Evolutionary conservation across 2,888 invertebrate species (phyloP).

Genomic region (Latheticus oryzae): DNA sequence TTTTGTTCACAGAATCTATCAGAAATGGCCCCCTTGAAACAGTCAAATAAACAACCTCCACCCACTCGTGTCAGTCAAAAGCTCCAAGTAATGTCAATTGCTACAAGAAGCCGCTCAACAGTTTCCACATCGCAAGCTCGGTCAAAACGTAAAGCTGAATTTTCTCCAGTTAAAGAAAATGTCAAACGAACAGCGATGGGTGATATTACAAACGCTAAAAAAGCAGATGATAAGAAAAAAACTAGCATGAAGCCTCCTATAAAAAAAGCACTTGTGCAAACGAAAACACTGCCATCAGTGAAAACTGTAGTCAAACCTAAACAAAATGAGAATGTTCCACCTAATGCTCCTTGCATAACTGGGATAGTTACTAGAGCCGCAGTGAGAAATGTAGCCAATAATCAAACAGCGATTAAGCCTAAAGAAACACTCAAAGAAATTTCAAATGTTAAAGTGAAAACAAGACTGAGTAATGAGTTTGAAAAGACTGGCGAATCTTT

Average conservation of each 20-base stretch:
- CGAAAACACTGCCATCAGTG: constrained; percentile 59
- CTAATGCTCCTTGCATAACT: constrained; percentile 55
- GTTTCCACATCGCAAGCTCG: constrained; percentile 48
- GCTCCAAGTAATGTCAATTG: constrained; percentile 51
- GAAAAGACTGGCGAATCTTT: constrained; percentile 81
- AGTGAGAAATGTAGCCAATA: constrained; percentile 49
- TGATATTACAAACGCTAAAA: constrained; percentile 79
- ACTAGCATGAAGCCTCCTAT: constrained; percentile 34
- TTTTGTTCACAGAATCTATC: constrained; percentile 17
- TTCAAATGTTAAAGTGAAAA: constrained; percentile 64
- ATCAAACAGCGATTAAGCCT: constrained; percentile 61
- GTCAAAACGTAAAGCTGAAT: constrained; percentile 84
- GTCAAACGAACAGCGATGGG: constrained; percentile 87
- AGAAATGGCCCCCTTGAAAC: constrained; percentile 74
- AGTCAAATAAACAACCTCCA: constrained; percentile 64
- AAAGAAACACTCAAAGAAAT: constrained; percentile 59
- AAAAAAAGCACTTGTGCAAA: constrained; percentile 40
- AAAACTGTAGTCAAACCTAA: constrained; percentile 62
- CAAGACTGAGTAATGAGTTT: constrained; percentile 76
- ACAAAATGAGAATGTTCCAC: constrained; percentile 63
- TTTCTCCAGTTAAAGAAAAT: constrained; percentile 81
- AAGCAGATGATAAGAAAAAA: constrained; percentile 47
- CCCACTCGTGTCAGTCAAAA: too few species aligned
- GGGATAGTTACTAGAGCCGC: constrained; percentile 62
- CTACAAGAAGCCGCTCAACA: constrained; percentile 69